A percentile compares a stretch with the other conserved stretches of the same genome.
These are phyloP conservation scores for Cladorhizidae sp. DNA, from an alignment of 37 sponge, comb jelly and placozoan genomes.

Conservation along the genomic window DNA sequence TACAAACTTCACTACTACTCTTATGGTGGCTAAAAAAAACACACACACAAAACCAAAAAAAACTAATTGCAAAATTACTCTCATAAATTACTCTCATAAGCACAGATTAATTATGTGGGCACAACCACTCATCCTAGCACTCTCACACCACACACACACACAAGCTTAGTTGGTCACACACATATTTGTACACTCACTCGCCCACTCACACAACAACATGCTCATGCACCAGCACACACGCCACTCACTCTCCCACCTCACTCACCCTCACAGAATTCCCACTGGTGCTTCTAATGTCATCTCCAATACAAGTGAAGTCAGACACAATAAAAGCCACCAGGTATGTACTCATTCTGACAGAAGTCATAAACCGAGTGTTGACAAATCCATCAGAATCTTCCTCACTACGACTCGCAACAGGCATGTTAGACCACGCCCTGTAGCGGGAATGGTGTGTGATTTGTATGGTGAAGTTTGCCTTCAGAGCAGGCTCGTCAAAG, in stretches of 20 bases:
- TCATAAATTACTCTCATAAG: too few species aligned
- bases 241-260: background rate
- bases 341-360: slow-evolving; percentile 92
- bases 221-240: background rate
- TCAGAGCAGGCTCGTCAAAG: slow-evolving; percentile 95
- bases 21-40: too few species aligned
- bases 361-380: slow-evolving; percentile 69
- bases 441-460: slow-evolving; percentile 56
- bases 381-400: background rate
- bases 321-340: slow-evolving; percentile 97
- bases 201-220: background rate
- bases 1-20: too few species aligned
- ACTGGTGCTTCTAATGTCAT: slow-evolving; percentile 7
- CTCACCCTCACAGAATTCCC: background rate
- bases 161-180: too few species aligned
- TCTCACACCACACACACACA: background rate
- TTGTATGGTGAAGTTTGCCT: slow-evolving; percentile 87
- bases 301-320: slow-evolving; percentile 66
- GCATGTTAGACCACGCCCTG: slow-evolving; percentile 87
- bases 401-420: background rate
- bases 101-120: too few species aligned
- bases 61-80: too few species aligned
- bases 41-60: too few species aligned
- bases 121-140: too few species aligned
- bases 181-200: too few species aligned